Evolutionary conservation across 2,797 vertebrate species (phyloP).

Genomic region (Cyprinodon diabolis): DNA sequence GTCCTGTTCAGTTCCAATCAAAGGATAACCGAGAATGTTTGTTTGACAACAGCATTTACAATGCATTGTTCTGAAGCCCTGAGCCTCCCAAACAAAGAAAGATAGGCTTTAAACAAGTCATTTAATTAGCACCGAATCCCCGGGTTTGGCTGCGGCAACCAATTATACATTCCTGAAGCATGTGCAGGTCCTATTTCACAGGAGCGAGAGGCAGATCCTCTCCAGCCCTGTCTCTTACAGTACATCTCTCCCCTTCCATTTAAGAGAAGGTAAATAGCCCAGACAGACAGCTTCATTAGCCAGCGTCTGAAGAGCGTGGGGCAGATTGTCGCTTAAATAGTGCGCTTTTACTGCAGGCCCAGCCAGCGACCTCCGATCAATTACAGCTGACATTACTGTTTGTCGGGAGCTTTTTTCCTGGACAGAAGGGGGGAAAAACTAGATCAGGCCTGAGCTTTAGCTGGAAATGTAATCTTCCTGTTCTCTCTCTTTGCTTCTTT

Average conservation of each 20-base stretch:
- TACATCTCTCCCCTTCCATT: slow-evolving; percentile 86
- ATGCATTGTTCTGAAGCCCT: slow-evolving; percentile 79
- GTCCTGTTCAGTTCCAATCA: slow-evolving; percentile 79
- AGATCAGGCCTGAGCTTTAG: slow-evolving; percentile 78
- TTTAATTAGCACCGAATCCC: slow-evolving; percentile 86
- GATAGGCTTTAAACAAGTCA: slow-evolving; percentile 87
- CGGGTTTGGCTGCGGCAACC: slow-evolving; percentile 79
- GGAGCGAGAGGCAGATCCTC: slow-evolving; percentile 80
- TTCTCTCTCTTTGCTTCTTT: slow-evolving; percentile 81
- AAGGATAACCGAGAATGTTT: slow-evolving; percentile 80
- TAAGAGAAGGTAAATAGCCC: slow-evolving; percentile 88
- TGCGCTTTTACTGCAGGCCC: slow-evolving; percentile 85
- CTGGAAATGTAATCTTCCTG: slow-evolving; percentile 88
- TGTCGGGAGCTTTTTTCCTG: slow-evolving; percentile 78
- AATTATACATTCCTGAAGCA: slow-evolving; percentile 86
- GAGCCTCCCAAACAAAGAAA: slow-evolving; percentile 84
- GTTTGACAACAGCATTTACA: slow-evolving; percentile 83
- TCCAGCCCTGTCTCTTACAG: slow-evolving; percentile 83
- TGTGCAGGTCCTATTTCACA: slow-evolving; percentile 84
- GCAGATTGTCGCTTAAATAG: slow-evolving; percentile 89
- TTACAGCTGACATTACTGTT: slow-evolving; percentile 85
- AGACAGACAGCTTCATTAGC: slow-evolving; percentile 90
- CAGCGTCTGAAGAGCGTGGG: slow-evolving; percentile 82
- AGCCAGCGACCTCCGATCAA: slow-evolving; percentile 83
- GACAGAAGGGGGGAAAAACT: slow-evolving; percentile 67